Base-by-base conservation (phyloP, 1,140 invertebrate species). In the Dendrolimus punctatus region DNA sequence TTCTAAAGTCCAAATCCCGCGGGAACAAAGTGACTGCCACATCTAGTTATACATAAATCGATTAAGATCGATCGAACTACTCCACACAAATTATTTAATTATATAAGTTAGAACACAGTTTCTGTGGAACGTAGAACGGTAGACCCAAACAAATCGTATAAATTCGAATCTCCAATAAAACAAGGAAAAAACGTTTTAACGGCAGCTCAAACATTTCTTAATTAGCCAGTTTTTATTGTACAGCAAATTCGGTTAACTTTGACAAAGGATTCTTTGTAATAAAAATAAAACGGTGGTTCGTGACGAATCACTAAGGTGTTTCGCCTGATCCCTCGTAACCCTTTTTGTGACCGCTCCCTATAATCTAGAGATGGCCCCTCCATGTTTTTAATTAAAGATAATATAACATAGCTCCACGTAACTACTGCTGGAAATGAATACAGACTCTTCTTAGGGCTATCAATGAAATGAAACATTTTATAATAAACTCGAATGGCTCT, bases 341-440 rank as follows among this genome's bases (percentile, higher is more conserved):
- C 77, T 85, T 84, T 85, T 83, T 85, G 75, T 83, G 73, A 71
- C 69, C 72, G 73, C 64, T 64, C 70, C 57, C 63, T 73, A 76
- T 82, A 81, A 84, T 84, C 80, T 83, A 82, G 74, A 74, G 76
- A 78, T 79, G 76, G 75, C 64, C 71, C 68, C 69, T 70, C 53
- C 64, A 64, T 60, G 73, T 73, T 82, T 85, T 85, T 85, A 85
- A 85, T 84, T 85, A 84, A 85, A 82, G 76, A 78, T 80, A 81
- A 76, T 82, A 66, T 74, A 72, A 81, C 81, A 85, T 83, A 77
- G 76, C 78, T 60, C 56, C 78, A 77, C 80, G 80, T 79, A 72
- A 57, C 64, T 65, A 73, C 64, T 55, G 53, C 51, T 47, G 10
- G 40, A 23, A 40, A 47, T 44, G 43, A 9, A 8, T 44, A 8